Conservation (phyloP, 2,888 invertebrate species). For the Parochlus steinenii region DNA sequence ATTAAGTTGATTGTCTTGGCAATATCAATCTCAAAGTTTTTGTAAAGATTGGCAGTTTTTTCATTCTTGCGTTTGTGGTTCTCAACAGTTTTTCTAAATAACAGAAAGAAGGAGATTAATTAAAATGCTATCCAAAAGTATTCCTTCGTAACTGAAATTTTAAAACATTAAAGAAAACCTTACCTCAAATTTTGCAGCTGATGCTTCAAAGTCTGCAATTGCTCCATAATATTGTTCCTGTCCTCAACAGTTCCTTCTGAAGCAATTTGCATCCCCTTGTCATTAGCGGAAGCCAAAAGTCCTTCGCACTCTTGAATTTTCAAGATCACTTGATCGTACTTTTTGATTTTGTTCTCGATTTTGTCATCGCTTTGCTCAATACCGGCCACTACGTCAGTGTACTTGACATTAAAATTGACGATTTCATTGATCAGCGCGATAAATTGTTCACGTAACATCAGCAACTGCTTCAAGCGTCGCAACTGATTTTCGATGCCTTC, state of each 20-base stretch:
- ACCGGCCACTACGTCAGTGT: conserved; percentile 67
- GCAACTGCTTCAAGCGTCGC: conserved; percentile 57
- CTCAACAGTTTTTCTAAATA: conserved; percentile 53
- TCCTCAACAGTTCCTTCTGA: conserved; percentile 79
- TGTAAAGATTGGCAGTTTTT: conserved; percentile 72
- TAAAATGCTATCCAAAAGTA: too few relatives aligned
- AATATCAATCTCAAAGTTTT: conserved; percentile 67
- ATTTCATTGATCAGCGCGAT: conserved; percentile 75
- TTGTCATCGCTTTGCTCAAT: conserved; percentile 71
- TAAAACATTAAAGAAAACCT: too few relatives aligned
- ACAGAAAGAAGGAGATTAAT: too few relatives aligned
- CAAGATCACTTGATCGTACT: conserved; percentile 68
- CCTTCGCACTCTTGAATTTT: conserved; percentile 87
- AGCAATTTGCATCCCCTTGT: conserved; percentile 86
- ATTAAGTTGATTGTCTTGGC: conserved; percentile 69
- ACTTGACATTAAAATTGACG: conserved; percentile 70
- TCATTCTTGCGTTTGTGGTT: conserved; percentile 77
- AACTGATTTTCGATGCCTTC: conserved; percentile 74
- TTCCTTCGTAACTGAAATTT: too few relatives aligned
- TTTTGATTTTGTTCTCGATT: conserved; percentile 71
- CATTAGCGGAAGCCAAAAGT: conserved; percentile 66
- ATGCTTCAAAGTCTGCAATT: conserved; percentile 72
- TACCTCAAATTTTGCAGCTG: conserved; percentile 62
- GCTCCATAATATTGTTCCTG: conserved; percentile 72
- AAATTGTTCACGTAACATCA: conserved; percentile 75